Base-by-base conservation (phyloP, 1,140 invertebrate genomes). In the Drosophila orosa region DNA sequence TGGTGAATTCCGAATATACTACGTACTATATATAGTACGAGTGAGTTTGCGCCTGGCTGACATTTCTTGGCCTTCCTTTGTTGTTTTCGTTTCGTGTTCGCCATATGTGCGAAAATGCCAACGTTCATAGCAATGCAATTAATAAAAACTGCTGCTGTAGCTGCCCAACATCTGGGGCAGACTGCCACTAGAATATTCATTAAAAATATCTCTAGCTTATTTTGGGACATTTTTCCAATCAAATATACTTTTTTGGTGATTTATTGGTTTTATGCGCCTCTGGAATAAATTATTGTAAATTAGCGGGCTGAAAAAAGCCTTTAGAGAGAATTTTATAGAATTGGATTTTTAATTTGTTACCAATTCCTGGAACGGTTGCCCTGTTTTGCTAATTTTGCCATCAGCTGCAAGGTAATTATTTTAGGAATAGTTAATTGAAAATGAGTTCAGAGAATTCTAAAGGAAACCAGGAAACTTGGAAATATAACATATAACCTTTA, bases 81-180 rank as follows among this genome's bases (percentile, higher is more conserved):
- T 48, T 63, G 69, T 27, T 47, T 33, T 48, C 13, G 19, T 24
- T 50, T 39, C 56, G 47, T 55, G 27, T 52, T 33, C 12, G 58
- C 27, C 54, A 31, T 59, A 78, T 66, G 74, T 85, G 72, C 55
- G 42, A 68, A 66, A 55, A 67, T 66, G 47, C 48, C 68, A 78
- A 63, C 52, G 54, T 58, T 45, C 63, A 57, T 66, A 52, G 60
- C 72, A 63, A 66, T 65, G 76, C 59, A 78, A 78, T 73, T 67
- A 58, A 58, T 73, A 74, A 58, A 60, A n/a, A 31, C 42, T 42
- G 29, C 45, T 15, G 35, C 25, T 15, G 35, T 22, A 56, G 37
- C 19, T 39, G 45, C 5, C 31, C 31, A 24, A 5, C 50, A 24
- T 37, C 19, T 67, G 63, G 17, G 39, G 9, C 15, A 39, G 13